phyloP scores from a whole-genome alignment of 2,888 invertebrate genomes.

The Iphiclides podalirius region DNA sequence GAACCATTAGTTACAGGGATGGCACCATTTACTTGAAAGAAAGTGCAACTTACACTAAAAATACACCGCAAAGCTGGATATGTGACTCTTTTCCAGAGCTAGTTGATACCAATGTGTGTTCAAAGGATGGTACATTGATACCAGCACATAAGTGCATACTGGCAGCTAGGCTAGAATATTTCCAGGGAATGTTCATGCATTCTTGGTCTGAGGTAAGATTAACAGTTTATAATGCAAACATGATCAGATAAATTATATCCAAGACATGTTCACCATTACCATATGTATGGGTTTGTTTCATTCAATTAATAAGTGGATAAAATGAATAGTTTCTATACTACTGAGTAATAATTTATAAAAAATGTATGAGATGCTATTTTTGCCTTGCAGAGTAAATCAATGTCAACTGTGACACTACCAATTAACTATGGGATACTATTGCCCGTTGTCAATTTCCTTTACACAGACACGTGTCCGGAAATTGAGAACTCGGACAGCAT shows the following conservation, averaged over 20 bases:
- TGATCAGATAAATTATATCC: too few relatives aligned
- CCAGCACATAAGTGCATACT: slow-evolving; percentile 91
- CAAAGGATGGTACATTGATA: slow-evolving; percentile 70
- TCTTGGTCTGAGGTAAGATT: slow-evolving; percentile 88
- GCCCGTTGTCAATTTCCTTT: slow-evolving; percentile 87
- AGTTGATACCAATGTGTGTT: slow-evolving; percentile 82
- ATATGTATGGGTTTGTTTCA: too few relatives aligned
- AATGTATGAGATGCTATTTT: too few relatives aligned
- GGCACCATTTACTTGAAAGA: slow-evolving; percentile 60
- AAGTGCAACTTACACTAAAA: slow-evolving; percentile 42
- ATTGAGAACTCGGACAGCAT: slow-evolving; percentile 82
- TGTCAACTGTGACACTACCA: slow-evolving; percentile 79
- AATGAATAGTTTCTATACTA: too few relatives aligned
- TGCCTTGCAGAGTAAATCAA: slow-evolving; percentile 70
- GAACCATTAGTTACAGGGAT: slow-evolving; percentile 60
- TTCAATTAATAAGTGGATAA: too few relatives aligned
- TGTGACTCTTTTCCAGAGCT: slow-evolving; percentile 71
- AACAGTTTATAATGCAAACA: too few relatives aligned
- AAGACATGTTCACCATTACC: too few relatives aligned
- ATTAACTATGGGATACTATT: slow-evolving; percentile 81
- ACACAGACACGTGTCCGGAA: slow-evolving; percentile 83
- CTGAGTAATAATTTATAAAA: too few relatives aligned
- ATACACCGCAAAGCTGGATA: slow-evolving; percentile 51
- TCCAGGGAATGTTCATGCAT: slow-evolving; percentile 89
- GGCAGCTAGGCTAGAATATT: slow-evolving; percentile 90